Evolutionary conservation across 2,113 vertebrate genomes (phyloP).

Genomic region (Theropithecus gelada): DNA sequence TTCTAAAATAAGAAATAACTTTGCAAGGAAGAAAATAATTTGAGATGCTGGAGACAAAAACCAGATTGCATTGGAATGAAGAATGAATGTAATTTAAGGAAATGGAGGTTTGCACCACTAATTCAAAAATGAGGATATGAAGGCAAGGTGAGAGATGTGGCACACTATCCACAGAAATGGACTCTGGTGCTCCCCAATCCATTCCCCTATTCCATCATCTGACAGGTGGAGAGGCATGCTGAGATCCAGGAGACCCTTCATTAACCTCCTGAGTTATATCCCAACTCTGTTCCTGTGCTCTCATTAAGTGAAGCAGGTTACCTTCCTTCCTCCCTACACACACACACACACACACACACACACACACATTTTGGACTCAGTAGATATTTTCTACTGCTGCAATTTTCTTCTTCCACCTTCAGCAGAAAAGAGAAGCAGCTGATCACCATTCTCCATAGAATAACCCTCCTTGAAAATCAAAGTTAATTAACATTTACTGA

Average conservation of each 20-base stretch:
- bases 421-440: background rate
- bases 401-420: slow-evolving; percentile 35
- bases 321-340: background rate
- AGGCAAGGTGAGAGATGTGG: background rate
- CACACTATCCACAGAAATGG: background rate
- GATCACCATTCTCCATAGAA: slow-evolving; percentile 20
- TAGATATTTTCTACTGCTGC: background rate
- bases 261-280: background rate
- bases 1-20: slow-evolving; percentile 19
- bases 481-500: slow-evolving; percentile 74
- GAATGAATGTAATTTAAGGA: background rate
- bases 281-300: background rate
- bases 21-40: slow-evolving; percentile 14
- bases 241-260: background rate
- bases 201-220: background rate
- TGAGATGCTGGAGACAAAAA: background rate
- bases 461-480: slow-evolving; percentile 55
- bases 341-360: background rate
- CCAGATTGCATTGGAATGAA: background rate
- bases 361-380: background rate
- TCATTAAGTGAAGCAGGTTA: background rate
- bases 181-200: background rate
- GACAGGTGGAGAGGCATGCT: background rate
- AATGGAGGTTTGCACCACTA: background rate
- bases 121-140: background rate